Evolutionary conservation across 2,797 vertebrate genomes (phyloP), one percentile per base, ranked within the genome.

Genomic region (Vultur gryphus): DNA sequence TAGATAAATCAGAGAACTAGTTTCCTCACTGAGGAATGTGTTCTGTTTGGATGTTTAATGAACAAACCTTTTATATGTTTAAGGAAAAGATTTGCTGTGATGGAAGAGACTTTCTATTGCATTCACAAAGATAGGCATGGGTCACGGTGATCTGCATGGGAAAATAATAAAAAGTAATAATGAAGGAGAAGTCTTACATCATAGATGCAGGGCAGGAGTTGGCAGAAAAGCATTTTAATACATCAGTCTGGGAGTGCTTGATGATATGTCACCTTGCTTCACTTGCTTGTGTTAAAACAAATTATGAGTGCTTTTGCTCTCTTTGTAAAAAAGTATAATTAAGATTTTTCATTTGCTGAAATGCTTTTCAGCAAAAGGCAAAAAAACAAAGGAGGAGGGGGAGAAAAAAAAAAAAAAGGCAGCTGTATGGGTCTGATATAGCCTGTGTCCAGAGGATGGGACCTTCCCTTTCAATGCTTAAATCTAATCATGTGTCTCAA

Each of bases 11-110:
- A 91, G 19, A 43, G 16, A 65, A 89, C 31, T 57, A 43, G 31
- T 73, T 87, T 94, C 39, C 78, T 90, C 58, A 65, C n/a, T 82
- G 78, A 86, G 67, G 57, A 92, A 93, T 91, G 13, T 59, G 96
- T 97, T 93, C 62, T 97, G 69, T 76, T 96, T 73, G 76, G 39
- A 37, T 86, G 23, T 59, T 93, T 97, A 95, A 86, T 86, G 43
- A 93, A 77, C 35, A 87, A 73, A 90, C 10, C 19, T 71, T 96
- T 95, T 84, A 73, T 65, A 87, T 64, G 41, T 31, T 91, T 46
- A 91, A 84, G 80, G 61, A 76, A 96, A 95, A 93, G 25, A 87
- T 88, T 83, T 93, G 13, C 67, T 83, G 9, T 85, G 41, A 44
- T 87, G 52, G 76, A 95, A 89, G 49, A n/a, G 39, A 67, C 54